phyloP scores from a whole-genome alignment of 2,797 vertebrate species.

The Pseudochromis fuscus region DNA sequence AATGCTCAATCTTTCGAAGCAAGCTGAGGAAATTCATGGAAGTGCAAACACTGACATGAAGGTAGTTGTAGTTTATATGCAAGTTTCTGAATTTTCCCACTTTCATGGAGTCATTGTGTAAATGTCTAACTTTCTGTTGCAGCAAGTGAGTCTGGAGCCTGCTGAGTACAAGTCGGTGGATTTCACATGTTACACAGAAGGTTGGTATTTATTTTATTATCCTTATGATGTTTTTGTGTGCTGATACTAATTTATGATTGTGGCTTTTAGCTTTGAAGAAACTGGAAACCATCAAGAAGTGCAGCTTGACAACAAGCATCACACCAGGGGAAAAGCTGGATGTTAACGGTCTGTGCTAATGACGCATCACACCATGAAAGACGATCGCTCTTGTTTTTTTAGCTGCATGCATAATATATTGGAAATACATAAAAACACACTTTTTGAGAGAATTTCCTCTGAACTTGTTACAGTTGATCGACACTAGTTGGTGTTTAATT shows the following conservation, averaged over 20 bases:
- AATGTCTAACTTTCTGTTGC: constrained; percentile 21
- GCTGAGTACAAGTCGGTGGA: constrained; percentile 42
- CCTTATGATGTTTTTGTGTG: not conserved
- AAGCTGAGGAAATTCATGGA: constrained; percentile 39
- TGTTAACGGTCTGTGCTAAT: too few species aligned
- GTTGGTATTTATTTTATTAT: constrained; percentile 51
- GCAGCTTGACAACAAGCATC: constrained; percentile 46
- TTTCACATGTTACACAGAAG: constrained; percentile 48
- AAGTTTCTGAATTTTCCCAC: not conserved
- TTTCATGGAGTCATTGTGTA: not conserved
- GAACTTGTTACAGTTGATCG: not conserved
- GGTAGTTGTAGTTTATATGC: constrained; percentile 36
- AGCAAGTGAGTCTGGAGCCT: constrained; percentile 68
- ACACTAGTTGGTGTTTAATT: too few species aligned
- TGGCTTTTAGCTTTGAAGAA: constrained; percentile 60
- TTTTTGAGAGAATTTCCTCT: too few species aligned
- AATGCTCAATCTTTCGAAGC: constrained; percentile 57
- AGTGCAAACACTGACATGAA: constrained; percentile 44
- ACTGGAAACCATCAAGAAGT: constrained; percentile 52
- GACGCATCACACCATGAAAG: too few species aligned
- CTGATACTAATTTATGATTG: not conserved
- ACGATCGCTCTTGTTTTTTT: too few species aligned
- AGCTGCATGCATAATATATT: too few species aligned
- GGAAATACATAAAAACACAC: too few species aligned
- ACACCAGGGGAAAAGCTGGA: constrained; percentile 56